Conservation (phyloP, 2,113 vertebrate genomes). For the Potamarius usumacintae region DNA sequence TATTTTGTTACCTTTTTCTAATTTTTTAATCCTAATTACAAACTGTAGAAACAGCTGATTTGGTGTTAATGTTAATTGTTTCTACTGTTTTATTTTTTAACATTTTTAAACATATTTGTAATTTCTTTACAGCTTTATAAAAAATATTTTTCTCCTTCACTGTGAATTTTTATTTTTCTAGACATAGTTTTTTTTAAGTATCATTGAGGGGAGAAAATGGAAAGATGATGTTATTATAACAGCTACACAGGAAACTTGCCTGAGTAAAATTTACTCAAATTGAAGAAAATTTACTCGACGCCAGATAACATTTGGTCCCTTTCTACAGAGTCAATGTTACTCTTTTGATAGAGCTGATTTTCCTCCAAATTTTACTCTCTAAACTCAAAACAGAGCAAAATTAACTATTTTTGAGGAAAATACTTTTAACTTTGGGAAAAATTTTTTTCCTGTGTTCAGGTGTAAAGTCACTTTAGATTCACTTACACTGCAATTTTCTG, state of each 20-base stretch:
- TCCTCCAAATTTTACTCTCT: too few species aligned
- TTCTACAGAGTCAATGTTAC: too few species aligned
- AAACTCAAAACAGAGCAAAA: too few species aligned
- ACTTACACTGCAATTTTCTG: background rate
- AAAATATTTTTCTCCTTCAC: background rate
- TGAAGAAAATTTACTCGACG: too few species aligned
- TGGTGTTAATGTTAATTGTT: background rate
- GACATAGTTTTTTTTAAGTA: background rate
- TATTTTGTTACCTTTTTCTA: background rate
- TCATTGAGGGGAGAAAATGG: background rate
- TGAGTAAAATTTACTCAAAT: too few species aligned
- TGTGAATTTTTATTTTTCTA: background rate
- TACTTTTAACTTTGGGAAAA: too few species aligned
- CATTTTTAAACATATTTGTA: background rate
- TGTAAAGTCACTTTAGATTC: background rate
- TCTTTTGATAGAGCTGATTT: too few species aligned
- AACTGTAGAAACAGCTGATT: background rate
- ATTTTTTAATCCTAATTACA: background rate
- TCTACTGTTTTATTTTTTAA: background rate
- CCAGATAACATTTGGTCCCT: too few species aligned
- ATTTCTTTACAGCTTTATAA: background rate
- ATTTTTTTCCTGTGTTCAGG: too few species aligned
- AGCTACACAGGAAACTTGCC: background rate
- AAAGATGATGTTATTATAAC: background rate
- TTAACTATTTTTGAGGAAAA: too few species aligned